Evolutionary conservation across 2,797 vertebrate species (phyloP), one percentile per base, ranked within the genome.

Genomic region (Triplophysa yarkandensis): DNA sequence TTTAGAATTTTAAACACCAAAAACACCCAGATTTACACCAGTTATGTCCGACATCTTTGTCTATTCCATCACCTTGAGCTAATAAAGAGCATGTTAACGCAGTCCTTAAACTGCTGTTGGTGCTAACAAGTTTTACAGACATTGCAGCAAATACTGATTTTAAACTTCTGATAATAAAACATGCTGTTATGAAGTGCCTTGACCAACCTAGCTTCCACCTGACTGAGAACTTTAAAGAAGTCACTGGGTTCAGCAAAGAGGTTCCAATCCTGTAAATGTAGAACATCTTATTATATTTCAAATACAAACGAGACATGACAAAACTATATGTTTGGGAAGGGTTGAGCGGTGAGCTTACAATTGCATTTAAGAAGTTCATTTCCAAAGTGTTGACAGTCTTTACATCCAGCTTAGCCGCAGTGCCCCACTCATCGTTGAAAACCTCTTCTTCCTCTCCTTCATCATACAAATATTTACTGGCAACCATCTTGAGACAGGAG

Each of bases 361-460:
- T 98, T 74, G 97, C 97, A 0, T 91, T 94, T 85, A 99, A 89
- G 88, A 99, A 99, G 83, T 94, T 94, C 92, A 98, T 95, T 89
- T 99, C 98, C 89, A 99, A 88, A 6, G 89, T 91, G 83, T 99
- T 99, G 75, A 99, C 93, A 7, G 95, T 94, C 82, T 97, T 93
- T 78, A 98, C 94, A 0, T 97, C 94, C 86, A 98, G 86, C 61
- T 96, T 98, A 17, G 97, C 98, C 10, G 97, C 97, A 8, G 97
- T 92, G 67, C 96, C 96, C 98, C 97, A 99, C 74, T 99, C 98
- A 0, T 98, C 97, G 0, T 97, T 99, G 87, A 99, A 99, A 28
- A 99, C 98, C 74, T 99, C 98, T 54, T 99, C 98, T 34, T 99
- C 97, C 66, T 99, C 97, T 1, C 98, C 98, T 87, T 99, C 98